A percentile compares a stretch with the other conserved stretches of the same genome.
Conservation (phyloP, 2,113 vertebrate species). For the Sula dactylatra region DNA sequence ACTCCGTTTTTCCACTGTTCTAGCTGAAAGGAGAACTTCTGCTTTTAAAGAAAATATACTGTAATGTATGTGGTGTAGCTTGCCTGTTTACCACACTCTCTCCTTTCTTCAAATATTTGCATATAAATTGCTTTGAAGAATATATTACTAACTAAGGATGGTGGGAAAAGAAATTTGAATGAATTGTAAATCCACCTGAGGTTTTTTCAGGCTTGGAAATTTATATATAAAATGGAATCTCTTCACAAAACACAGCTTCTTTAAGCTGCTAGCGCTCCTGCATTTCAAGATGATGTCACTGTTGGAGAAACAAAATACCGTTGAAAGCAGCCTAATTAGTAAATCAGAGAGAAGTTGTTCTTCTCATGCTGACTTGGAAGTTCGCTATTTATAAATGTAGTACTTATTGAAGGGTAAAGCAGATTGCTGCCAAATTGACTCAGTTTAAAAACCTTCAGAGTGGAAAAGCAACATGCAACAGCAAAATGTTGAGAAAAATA, state of each 20-base stretch:
- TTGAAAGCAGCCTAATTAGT: not conserved
- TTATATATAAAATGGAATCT: not conserved
- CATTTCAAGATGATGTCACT: not conserved
- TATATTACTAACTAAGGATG: constrained; percentile 21
- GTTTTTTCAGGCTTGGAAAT: not conserved
- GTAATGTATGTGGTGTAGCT: not conserved
- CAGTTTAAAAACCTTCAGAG: not conserved
- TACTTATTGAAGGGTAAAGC: not conserved
- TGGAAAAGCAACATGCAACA: not conserved
- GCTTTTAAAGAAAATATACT: constrained; percentile 2
- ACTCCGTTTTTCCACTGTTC: not conserved
- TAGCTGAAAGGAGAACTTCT: not conserved
- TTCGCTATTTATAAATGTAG: not conserved
- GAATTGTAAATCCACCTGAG: constrained; percentile 44
- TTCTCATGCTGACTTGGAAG: not conserved
- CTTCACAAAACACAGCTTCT: not conserved
- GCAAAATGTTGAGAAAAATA: not conserved
- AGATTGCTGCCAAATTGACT: not conserved
- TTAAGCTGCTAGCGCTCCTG: not conserved
- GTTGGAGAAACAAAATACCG: not conserved
- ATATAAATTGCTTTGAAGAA: constrained; percentile 64
- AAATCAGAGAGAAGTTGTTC: not conserved
- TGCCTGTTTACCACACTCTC: constrained; percentile 14
- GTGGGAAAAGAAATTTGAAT: constrained; percentile 16
- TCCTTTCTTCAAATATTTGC: constrained; percentile 61